Conservation (phyloP, 2,888 invertebrate genomes). For the Stenodera caucasica region DNA sequence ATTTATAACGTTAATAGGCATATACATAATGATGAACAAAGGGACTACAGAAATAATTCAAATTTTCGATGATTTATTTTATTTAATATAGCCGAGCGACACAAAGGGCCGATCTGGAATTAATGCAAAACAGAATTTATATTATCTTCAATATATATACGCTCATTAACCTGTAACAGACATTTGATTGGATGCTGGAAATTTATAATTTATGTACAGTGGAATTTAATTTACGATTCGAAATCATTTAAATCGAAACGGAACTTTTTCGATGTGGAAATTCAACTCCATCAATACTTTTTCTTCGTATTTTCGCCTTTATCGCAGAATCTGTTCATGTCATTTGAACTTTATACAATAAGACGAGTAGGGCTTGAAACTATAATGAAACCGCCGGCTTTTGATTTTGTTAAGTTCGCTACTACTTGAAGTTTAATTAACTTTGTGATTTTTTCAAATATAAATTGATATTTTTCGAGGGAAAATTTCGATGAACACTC, state of each 20-base stretch:
- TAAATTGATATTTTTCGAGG: too few relatives aligned
- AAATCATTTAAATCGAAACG: too few relatives aligned
- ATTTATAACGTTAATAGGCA: not conserved
- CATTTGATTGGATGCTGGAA: not conserved
- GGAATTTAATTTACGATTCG: too few relatives aligned
- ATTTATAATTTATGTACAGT: too few relatives aligned
- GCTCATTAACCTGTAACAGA: conserved; percentile 7
- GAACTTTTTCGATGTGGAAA: too few relatives aligned
- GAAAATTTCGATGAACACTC: too few relatives aligned
- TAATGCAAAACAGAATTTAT: not conserved
- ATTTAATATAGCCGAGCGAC: not conserved
- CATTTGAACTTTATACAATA: not conserved
- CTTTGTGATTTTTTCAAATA: too few relatives aligned
- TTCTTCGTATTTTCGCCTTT: not conserved
- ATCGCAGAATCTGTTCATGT: not conserved
- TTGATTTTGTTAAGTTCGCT: not conserved
- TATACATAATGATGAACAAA: conserved; percentile 9
- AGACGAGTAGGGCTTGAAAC: not conserved
- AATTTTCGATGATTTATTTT: conserved; percentile 9
- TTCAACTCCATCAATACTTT: too few relatives aligned
- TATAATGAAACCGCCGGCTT: not conserved
- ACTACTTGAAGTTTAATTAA: not conserved
- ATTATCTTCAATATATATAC: conserved; percentile 1
- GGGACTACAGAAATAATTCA: conserved; percentile 6
- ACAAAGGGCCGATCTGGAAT: not conserved